These are phyloP conservation scores for Diadema setosum DNA, from an alignment of 35 echinoderm and acorn worm genomes.

Conservation along the genomic window DNA sequence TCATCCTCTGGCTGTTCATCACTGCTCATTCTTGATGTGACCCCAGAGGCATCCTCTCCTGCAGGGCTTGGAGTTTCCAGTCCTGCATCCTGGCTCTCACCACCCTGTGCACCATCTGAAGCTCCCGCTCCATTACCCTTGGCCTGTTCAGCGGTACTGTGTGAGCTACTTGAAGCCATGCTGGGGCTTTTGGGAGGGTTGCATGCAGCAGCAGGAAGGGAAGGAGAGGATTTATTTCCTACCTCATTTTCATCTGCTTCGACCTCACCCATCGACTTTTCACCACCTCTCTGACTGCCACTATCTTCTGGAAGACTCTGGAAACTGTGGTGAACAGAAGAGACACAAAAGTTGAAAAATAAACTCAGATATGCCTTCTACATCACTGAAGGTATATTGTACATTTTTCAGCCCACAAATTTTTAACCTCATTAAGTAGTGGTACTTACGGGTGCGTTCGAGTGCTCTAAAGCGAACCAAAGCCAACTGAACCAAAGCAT, in stretches of 20 bases:
- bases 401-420: too few relatives aligned
- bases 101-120: neutral
- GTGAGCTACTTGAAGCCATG: neutral
- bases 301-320: neutral
- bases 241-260: neutral
- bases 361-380: too few relatives aligned
- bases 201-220: neutral
- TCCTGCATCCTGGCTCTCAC: neutral
- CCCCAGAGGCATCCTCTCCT: neutral
- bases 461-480: too few relatives aligned
- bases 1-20: neutral
- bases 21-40: neutral
- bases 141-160: neutral
- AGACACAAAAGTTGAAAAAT: too few relatives aligned
- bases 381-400: too few relatives aligned
- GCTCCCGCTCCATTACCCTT: neutral
- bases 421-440: too few relatives aligned
- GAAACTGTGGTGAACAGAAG: too few relatives aligned
- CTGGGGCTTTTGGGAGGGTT: neutral
- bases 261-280: neutral
- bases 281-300: neutral
- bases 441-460: too few relatives aligned
- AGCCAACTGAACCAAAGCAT: too few relatives aligned
- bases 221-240: neutral
- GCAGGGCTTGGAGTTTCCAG: neutral